Percentiles rank a stretch among this genome's conserved stretches.
phyloP scores from a whole-genome alignment of 2,888 invertebrate genomes.

The Callosobruchus maculatus region DNA sequence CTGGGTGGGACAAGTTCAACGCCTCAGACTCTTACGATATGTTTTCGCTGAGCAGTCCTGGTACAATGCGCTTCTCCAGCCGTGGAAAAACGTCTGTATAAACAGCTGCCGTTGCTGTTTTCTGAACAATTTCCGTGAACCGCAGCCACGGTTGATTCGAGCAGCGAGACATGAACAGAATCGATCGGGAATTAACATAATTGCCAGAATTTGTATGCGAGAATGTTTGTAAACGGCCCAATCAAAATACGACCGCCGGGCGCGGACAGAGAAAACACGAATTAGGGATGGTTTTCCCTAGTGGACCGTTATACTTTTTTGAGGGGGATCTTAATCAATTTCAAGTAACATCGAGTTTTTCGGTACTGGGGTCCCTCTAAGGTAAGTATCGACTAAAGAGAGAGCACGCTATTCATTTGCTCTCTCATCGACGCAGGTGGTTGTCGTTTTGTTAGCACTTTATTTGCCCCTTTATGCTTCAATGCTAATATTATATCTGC shows the following conservation, averaged over 20 bases:
- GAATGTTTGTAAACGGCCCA: slow-evolving; percentile 10
- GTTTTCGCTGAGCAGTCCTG: background rate
- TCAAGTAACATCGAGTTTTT: slow-evolving; percentile 4
- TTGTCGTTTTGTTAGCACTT: too few species aligned
- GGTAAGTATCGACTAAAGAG: too few species aligned
- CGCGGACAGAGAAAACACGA: slow-evolving; percentile 14
- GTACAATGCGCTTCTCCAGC: background rate
- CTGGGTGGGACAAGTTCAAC: too few species aligned
- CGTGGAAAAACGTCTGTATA: slow-evolving; percentile 1
- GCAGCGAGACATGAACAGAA: slow-evolving; percentile 8
- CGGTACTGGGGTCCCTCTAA: slow-evolving; percentile 1
- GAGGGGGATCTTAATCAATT: background rate
- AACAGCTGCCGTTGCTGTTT: background rate
- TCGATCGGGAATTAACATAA: slow-evolving; percentile 16
- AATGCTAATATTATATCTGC: too few species aligned
- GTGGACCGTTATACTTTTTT: background rate
- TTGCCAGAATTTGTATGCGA: slow-evolving; percentile 13
- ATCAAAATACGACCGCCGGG: slow-evolving; percentile 8
- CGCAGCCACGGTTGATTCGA: background rate
- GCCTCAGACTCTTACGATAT: too few species aligned
- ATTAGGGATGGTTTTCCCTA: slow-evolving; percentile 3
- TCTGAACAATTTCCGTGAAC: background rate
- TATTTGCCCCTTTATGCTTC: too few species aligned
- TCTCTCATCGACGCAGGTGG: too few species aligned
- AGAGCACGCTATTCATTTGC: too few species aligned